Evolutionary conservation across 30 jellyfish, hydroid and myxozoan species (phyloP).

Genomic region (Turritopsis dohrnii): DNA sequence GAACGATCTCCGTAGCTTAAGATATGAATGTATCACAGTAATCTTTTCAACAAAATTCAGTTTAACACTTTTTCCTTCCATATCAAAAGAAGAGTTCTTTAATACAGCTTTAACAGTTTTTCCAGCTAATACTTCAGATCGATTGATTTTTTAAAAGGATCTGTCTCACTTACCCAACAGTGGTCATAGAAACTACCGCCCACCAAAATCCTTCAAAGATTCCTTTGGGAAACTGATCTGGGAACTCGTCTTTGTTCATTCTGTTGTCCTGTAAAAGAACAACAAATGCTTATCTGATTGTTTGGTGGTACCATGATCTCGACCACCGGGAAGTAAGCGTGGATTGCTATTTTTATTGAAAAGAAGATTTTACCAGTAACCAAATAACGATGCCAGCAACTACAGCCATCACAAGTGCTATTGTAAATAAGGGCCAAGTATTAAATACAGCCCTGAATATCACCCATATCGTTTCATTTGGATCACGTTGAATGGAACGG

Average conservation of each 20-base stretch:
- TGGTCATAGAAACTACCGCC: constrained; percentile 87
- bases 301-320: too few species aligned
- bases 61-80: too few species aligned
- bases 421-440: constrained; percentile 16
- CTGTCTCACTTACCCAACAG: constrained; percentile 65
- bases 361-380: constrained; percentile 3
- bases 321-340: too few species aligned
- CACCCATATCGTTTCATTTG: not conserved
- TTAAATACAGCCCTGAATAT: constrained; percentile 14
- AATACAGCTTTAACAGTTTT: too few species aligned
- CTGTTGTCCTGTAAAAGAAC: constrained; percentile 78
- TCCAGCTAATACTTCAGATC: too few species aligned
- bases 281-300: too few species aligned
- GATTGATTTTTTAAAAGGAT: not conserved
- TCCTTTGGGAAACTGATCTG: constrained; percentile 66
- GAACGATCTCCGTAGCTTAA: constrained; percentile 79
- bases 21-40: too few species aligned
- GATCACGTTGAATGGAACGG: constrained; percentile 12
- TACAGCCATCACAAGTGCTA: constrained; percentile 11
- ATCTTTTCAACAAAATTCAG: too few species aligned
- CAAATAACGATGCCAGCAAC: constrained; percentile 13
- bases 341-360: too few species aligned
- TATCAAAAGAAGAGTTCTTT: too few species aligned
- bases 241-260: constrained; percentile 61
- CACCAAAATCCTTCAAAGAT: constrained; percentile 90